These are phyloP conservation scores for Ahaetulla prasina DNA, from an alignment of 2,113 vertebrate species.

Conservation along the genomic window DNA sequence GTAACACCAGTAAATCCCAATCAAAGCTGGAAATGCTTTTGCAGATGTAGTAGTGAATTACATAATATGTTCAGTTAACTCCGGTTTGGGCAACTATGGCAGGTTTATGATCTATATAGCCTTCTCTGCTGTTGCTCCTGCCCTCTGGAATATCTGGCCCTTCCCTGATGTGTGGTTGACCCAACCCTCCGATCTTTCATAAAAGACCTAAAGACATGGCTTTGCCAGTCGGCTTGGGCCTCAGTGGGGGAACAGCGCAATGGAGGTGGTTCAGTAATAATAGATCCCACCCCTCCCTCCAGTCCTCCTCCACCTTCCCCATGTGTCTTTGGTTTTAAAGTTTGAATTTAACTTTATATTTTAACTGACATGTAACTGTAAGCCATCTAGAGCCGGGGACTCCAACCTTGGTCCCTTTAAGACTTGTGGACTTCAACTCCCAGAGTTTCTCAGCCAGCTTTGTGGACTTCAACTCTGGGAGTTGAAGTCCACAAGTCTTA, in stretches of 20 bases:
- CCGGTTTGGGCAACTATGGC: neutral
- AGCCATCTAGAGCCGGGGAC: neutral
- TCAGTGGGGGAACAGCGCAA: neutral
- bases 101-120: neutral
- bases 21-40: neutral
- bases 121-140: neutral
- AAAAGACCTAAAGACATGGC: too few species aligned
- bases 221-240: neutral
- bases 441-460: too few species aligned
- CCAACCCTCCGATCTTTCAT: too few species aligned
- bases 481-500: too few species aligned
- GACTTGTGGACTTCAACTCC: too few species aligned
- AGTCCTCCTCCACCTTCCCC: neutral
- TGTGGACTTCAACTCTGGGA: too few species aligned
- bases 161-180: too few species aligned
- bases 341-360: neutral
- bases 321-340: neutral
- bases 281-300: neutral
- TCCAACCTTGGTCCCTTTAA: too few species aligned
- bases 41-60: neutral
- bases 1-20: neutral
- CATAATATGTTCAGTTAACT: neutral
- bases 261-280: neutral
- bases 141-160: too few species aligned
- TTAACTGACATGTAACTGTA: neutral